Evolutionary conservation across 1,140 invertebrate genomes (phyloP).

Genomic region (Uloborus diversus): DNA sequence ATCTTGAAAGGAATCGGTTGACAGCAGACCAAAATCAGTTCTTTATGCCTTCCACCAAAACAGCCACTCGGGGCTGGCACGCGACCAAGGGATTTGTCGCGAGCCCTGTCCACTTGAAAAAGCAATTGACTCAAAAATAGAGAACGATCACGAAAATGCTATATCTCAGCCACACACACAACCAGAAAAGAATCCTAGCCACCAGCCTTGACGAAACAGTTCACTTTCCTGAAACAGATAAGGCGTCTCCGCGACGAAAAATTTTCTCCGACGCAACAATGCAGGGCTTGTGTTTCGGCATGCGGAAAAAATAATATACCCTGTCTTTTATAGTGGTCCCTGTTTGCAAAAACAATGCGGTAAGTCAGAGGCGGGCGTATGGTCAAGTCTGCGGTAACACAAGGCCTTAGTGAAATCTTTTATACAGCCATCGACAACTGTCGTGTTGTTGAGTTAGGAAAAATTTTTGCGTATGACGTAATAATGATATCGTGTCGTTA

Average conservation of each 20-base stretch:
- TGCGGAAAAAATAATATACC: slow-evolving; percentile 2
- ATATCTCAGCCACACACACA: no score
- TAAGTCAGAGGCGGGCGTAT: slow-evolving; percentile 5
- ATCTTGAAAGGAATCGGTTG: no score
- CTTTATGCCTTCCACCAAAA: no score
- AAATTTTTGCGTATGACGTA: slow-evolving; percentile 24
- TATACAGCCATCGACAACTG: slow-evolving; percentile 19
- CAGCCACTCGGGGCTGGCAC: slow-evolving; percentile 29
- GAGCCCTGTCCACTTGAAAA: slow-evolving; percentile 18
- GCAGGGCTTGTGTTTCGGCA: slow-evolving; percentile 17
- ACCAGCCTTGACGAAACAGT: slow-evolving; percentile 14
- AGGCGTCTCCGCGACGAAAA: slow-evolving; percentile 17
- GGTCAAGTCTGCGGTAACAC: slow-evolving; percentile 6
- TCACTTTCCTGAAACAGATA: slow-evolving; percentile 21
- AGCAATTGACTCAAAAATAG: slow-evolving; percentile 38
- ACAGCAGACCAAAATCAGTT: no score
- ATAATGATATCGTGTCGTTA: slow-evolving; percentile 25
- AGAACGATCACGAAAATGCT: slow-evolving; percentile 28
- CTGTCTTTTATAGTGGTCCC: slow-evolving; percentile 21
- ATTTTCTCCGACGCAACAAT: slow-evolving; percentile 9
- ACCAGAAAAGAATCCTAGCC: no score
- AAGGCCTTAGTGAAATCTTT: slow-evolving; percentile 26
- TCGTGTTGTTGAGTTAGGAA: slow-evolving; percentile 15
- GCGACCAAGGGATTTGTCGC: slow-evolving; percentile 21
- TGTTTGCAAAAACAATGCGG: not conserved